Conservation (phyloP, 2,888 invertebrate species). For the Chirona hameri region DNA sequence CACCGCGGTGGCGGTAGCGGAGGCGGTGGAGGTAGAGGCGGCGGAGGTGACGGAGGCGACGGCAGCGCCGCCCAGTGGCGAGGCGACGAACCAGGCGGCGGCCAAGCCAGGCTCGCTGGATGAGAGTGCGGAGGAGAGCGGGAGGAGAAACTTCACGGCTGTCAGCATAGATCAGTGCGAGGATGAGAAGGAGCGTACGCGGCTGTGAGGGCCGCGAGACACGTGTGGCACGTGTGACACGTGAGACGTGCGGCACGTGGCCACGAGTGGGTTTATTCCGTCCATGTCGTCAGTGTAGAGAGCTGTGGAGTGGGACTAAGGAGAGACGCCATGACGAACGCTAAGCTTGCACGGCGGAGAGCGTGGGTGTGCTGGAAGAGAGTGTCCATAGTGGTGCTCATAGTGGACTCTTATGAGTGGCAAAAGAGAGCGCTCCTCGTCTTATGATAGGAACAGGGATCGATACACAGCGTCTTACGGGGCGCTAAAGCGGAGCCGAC, state of each 20-base stretch:
- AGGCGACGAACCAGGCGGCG: background rate
- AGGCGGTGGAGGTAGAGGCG: too few relatives aligned
- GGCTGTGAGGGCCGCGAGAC: background rate
- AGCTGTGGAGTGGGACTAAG: background rate
- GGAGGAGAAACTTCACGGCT: background rate
- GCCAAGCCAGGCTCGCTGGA: background rate
- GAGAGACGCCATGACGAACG: too few relatives aligned
- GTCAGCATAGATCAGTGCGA: background rate
- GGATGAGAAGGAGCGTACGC: background rate
- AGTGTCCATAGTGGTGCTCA: too few relatives aligned
- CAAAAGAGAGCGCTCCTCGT: too few relatives aligned
- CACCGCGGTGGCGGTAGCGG: too few relatives aligned
- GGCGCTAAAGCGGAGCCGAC: too few relatives aligned
- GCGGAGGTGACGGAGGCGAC: background rate
- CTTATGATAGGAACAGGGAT: too few relatives aligned
- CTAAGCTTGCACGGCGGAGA: too few relatives aligned
- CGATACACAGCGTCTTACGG: too few relatives aligned
- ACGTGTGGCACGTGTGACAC: background rate
- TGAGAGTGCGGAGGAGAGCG: background rate
- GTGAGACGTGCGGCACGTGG: background rate
- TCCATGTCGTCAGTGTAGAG: too few relatives aligned
- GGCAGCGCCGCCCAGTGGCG: background rate
- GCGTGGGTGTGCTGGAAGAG: too few relatives aligned
- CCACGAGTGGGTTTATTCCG: background rate
- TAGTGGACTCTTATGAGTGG: too few relatives aligned